Percentiles rank a stretch among this genome's conserved stretches.
Evolutionary conservation across 92 coral and sea anemone species (phyloP).

Genomic region (Palythoa grandis): DNA sequence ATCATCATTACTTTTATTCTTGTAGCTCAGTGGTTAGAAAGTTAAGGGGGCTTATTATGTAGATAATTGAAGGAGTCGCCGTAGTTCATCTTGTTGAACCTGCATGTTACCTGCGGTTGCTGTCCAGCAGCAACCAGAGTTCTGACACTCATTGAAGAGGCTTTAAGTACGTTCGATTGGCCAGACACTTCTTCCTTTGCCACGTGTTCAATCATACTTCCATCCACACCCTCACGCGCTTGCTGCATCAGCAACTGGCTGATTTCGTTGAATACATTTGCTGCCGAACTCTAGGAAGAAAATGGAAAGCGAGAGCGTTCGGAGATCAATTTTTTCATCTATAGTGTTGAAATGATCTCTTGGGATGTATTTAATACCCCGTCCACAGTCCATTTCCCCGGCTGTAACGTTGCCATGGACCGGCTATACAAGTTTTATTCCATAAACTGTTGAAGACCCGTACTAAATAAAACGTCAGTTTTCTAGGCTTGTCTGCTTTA

Average conservation of each 20-base stretch:
- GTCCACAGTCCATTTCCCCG: too few relatives aligned
- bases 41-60: neutral
- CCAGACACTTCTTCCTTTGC: slow-evolving; percentile 48
- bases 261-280: slow-evolving; percentile 23
- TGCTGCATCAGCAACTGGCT: slow-evolving; percentile 29
- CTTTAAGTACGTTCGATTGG: slow-evolving; percentile 52
- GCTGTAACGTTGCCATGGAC: too few relatives aligned
- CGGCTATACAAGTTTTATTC: too few relatives aligned
- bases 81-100: neutral
- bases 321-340: neutral
- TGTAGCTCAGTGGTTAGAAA: too few relatives aligned
- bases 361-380: too few relatives aligned
- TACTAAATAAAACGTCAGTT: too few relatives aligned
- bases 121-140: slow-evolving; percentile 26
- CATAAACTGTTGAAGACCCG: too few relatives aligned
- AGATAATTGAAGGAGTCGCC: neutral
- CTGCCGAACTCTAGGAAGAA: slow-evolving; percentile 37
- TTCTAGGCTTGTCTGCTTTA: too few relatives aligned
- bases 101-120: slow-evolving; percentile 14
- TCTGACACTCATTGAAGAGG: slow-evolving; percentile 30
- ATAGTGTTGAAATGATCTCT: neutral
- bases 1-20: too few relatives aligned
- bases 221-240: slow-evolving; percentile 53
- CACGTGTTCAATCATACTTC: slow-evolving; percentile 55
- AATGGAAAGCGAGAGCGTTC: neutral